Conservation (phyloP, 2,113 vertebrate species). For the Pseudopipra pipra region DNA sequence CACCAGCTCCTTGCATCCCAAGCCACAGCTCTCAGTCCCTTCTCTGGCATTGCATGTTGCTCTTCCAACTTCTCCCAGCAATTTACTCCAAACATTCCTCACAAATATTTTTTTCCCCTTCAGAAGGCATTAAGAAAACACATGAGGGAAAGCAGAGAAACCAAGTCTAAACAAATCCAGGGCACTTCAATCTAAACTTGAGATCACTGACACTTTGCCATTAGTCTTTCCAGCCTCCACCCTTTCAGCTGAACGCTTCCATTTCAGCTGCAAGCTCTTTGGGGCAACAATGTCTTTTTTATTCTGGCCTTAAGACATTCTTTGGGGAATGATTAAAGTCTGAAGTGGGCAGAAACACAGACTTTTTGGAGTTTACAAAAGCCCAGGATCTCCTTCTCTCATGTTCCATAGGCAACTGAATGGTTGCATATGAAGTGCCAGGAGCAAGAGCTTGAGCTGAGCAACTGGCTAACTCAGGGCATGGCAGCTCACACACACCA, state of each 20-base stretch:
- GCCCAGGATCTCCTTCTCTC: neutral
- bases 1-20: neutral
- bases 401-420: neutral
- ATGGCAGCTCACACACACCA: slow-evolving; percentile 18
- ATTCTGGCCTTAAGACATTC: neutral
- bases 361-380: neutral
- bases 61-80: neutral
- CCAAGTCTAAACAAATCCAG: neutral
- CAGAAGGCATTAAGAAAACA: neutral
- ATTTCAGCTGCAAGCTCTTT: neutral
- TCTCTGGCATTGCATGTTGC: neutral
- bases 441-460: neutral
- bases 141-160: neutral
- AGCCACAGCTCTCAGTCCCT: neutral
- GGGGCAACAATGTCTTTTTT: neutral
- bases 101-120: neutral
- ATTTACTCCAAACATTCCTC: neutral
- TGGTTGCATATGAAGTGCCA: neutral
- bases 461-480: neutral
- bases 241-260: neutral
- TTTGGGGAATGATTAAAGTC: neutral
- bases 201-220: neutral
- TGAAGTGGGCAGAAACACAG: neutral
- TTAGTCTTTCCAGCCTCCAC: neutral
- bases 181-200: neutral